A percentile compares a stretch with the other conserved stretches of the same genome.
Evolutionary conservation across 2,888 invertebrate species (phyloP).

Genomic region (Zygaena filipendulae): DNA sequence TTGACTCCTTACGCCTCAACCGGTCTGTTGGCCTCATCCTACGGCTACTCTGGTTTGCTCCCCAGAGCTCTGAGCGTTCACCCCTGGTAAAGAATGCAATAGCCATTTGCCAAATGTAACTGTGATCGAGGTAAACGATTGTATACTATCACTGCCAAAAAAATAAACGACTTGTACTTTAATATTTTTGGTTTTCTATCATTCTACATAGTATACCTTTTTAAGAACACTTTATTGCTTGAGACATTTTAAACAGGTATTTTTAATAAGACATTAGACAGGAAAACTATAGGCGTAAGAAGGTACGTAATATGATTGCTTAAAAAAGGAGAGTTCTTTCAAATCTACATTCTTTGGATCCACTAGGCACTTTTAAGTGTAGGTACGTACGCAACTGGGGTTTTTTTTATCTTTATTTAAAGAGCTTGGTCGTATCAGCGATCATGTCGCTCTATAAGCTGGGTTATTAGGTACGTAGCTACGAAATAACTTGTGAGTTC

Average conservation of each 20-base stretch:
- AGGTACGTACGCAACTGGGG: too few species aligned
- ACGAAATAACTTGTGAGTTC: too few species aligned
- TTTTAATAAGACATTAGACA: too few species aligned
- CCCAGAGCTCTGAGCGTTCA: conserved; percentile 41
- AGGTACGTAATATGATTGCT: too few species aligned
- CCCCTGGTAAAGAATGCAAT: conserved; percentile 30
- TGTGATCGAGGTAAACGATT: conserved; percentile 9
- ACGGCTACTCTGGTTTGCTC: conserved; percentile 27
- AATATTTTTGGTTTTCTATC: conserved; percentile 3
- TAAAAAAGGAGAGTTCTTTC: too few species aligned
- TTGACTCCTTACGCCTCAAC: conserved; percentile 20
- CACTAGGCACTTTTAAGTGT: too few species aligned
- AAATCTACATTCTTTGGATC: too few species aligned
- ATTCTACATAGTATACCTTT: conserved; percentile 1
- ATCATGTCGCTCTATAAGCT: too few species aligned
- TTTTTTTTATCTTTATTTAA: too few species aligned
- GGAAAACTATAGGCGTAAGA: too few species aligned
- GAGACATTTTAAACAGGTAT: not conserved
- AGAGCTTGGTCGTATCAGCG: too few species aligned
- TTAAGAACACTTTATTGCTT: not conserved
- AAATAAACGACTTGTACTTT: conserved; percentile 23
- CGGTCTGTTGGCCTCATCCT: conserved; percentile 13
- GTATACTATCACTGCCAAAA: conserved; percentile 27
- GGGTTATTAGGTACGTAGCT: too few species aligned
- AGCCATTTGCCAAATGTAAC: conserved; percentile 3